Conservation (phyloP, 1,140 invertebrate species). For the Antheraea pernyi region DNA sequence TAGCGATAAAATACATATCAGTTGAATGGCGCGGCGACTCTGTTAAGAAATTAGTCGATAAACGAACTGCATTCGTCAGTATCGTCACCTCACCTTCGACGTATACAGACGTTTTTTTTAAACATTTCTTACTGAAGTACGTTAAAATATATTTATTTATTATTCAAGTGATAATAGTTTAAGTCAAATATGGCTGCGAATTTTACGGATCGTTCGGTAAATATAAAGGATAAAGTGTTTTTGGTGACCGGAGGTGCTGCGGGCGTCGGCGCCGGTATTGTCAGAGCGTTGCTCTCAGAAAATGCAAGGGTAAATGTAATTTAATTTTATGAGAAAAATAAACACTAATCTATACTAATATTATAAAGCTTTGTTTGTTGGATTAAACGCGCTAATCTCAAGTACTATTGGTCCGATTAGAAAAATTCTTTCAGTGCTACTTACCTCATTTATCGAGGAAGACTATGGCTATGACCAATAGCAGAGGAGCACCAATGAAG, state of each 20-base stretch:
- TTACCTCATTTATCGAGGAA: no score
- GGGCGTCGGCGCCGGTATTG: slow-evolving; percentile 56
- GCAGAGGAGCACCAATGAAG: no score
- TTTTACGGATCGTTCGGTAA: slow-evolving; percentile 15
- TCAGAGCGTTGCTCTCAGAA: slow-evolving; percentile 43
- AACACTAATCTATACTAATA: no score
- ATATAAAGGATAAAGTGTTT: slow-evolving; percentile 56
- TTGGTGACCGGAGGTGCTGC: slow-evolving; percentile 64
- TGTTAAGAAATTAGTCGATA: slow-evolving; percentile 7
- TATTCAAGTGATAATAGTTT: background rate
- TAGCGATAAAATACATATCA: background rate
- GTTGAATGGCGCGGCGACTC: background rate
- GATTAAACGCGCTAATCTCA: no score
- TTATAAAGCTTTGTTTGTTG: no score
- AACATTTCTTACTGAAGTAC: no score
- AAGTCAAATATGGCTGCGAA: slow-evolving; percentile 15
- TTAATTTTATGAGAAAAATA: background rate
- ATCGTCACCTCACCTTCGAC: background rate
- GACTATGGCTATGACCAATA: no score
- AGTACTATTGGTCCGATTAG: no score
- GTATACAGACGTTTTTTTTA: background rate
- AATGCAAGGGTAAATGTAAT: slow-evolving; percentile 50
- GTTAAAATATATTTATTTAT: background rate
- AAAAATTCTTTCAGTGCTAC: no score
- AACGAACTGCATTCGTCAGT: slow-evolving; percentile 7